Evolutionary conservation across 2,888 invertebrate genomes (phyloP), one percentile per base, ranked within the genome.

Genomic region (Nephrotoma flavescens): DNA sequence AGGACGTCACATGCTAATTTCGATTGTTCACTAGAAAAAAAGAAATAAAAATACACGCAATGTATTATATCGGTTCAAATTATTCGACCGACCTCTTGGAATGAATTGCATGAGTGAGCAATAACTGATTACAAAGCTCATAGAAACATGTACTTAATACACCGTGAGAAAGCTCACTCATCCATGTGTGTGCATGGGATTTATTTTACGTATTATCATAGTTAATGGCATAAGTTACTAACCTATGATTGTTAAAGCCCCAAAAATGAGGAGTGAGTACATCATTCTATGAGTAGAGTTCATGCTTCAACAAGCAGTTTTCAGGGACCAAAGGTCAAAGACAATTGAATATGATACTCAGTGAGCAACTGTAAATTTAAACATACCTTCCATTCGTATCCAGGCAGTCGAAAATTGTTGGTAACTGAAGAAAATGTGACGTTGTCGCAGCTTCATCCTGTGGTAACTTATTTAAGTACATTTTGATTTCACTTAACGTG

Each of bases 1-100:
- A 96, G 91, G 5, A 96, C 93, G 89, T 95, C 94, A 89, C 94
- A 94, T 19, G 95, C 93, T 87, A 94, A 89, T 88, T 93, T 93
- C 4, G 94, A 91, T 89, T 94, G 93, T 87, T 93, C 92, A 88
- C 95, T 94, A 89, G 86, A 89, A 90, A 4, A 31, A 87, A 83
- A 87, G 87, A 86, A 87, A 86, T 86, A 86, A 57, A 57, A 71
- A 88, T 15, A 44, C 87, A 86, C 6, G 15, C 42, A n/a, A 87
- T 31, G 41, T 31, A 84, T 41, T 85, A 31, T 85, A 15, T 85
- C 47, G 86, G 87, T 52, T 71, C 9, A 31, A 31, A 71, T 31
- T 44, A 44, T 11, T 9, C 31, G 31, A 9, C 31, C 31, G 71
- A 71, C 71, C 71, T 71, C 71, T 71, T 71, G 71, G 31, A 31